Percentiles rank a stretch among this genome's conserved stretches.
These are phyloP conservation scores for Plagiodera versicolora DNA, from an alignment of 2,888 invertebrate species.

Conservation along the genomic window DNA sequence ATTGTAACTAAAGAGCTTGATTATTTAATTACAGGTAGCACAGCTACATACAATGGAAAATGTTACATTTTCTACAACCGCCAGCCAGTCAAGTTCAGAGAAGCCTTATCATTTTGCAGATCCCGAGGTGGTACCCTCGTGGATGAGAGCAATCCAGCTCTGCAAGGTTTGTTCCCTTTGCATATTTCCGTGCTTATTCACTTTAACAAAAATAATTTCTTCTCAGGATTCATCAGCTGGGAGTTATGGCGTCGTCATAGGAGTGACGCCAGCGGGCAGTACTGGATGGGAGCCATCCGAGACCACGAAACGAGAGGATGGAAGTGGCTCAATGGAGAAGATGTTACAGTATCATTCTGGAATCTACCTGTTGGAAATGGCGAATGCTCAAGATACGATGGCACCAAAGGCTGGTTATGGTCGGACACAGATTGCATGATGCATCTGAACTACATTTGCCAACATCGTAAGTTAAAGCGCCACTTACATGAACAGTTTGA, in stretches of 20 bases:
- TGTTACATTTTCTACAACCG: constrained; percentile 93
- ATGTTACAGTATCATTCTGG: constrained; percentile 91
- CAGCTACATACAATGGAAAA: constrained; percentile 92
- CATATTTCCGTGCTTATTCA: no score
- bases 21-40: constrained; percentile 59
- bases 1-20: neutral
- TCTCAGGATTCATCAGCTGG: constrained; percentile 87
- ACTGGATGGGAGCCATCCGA: constrained; percentile 93
- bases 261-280: constrained; percentile 88
- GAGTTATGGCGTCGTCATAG: constrained; percentile 89
- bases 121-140: constrained; percentile 79
- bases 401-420: constrained; percentile 94
- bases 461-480: constrained; percentile 78
- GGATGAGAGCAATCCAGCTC: constrained; percentile 89
- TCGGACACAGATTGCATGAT: constrained; percentile 87
- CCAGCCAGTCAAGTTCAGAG: constrained; percentile 78
- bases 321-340: constrained; percentile 89
- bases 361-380: constrained; percentile 81
- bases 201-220: no score
- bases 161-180: constrained; percentile 62
- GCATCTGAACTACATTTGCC: constrained; percentile 87
- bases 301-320: constrained; percentile 67
- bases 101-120: constrained; percentile 78
- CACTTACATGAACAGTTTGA: neutral
- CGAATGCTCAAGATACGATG: constrained; percentile 87